phyloP scores from a whole-genome alignment of 2,888 invertebrate genomes.

The Gortyna flavago region DNA sequence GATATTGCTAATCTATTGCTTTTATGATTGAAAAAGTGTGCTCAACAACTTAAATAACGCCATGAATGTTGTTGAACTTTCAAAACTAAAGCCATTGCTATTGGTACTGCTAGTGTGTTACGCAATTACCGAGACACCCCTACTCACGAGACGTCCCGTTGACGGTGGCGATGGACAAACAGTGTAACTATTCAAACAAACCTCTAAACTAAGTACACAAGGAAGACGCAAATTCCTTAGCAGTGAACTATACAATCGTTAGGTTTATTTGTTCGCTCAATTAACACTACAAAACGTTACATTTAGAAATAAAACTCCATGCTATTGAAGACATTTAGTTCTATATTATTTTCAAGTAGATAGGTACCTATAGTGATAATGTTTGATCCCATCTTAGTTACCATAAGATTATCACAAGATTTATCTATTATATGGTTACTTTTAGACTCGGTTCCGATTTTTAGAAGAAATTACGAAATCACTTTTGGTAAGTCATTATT shows the following conservation, averaged over 20 bases:
- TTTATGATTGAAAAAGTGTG: too few species aligned
- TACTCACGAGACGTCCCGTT: background rate
- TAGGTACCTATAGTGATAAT: background rate
- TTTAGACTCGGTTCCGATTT: background rate
- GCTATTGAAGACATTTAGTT: background rate
- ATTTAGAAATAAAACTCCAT: conserved; percentile 12
- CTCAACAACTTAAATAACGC: too few species aligned
- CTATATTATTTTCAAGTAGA: background rate
- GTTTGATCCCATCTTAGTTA: background rate
- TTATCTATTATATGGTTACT: too few species aligned
- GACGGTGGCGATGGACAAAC: background rate
- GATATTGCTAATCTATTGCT: too few species aligned
- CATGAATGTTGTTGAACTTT: too few species aligned
- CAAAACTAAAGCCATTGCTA: too few species aligned
- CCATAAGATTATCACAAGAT: background rate
- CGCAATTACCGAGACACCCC: too few species aligned
- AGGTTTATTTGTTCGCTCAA: conserved; percentile 26
- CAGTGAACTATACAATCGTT: background rate
- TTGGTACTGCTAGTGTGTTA: too few species aligned
- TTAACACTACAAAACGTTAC: conserved; percentile 33
- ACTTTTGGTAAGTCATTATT: background rate
- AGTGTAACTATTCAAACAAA: background rate
- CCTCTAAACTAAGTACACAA: background rate
- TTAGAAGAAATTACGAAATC: conserved; percentile 13
- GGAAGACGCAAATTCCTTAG: conserved; percentile 13